Conservation (phyloP, 2,888 invertebrate genomes). For the Sarcophaga variegata region DNA sequence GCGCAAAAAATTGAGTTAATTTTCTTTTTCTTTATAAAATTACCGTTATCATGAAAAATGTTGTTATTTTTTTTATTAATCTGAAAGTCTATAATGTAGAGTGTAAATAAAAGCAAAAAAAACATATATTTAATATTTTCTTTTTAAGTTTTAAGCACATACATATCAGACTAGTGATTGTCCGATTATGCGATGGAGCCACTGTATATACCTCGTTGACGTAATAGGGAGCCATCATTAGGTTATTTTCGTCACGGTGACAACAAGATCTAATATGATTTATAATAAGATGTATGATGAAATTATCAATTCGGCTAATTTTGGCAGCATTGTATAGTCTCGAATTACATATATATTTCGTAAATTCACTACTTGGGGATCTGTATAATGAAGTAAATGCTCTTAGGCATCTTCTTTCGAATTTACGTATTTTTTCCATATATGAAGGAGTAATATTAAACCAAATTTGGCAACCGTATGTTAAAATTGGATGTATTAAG, state of each 20-base stretch:
- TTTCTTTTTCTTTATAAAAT: too few relatives aligned
- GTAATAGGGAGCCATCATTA: not conserved
- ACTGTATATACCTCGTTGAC: not conserved
- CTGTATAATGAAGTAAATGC: not conserved
- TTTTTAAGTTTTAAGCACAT: too few relatives aligned
- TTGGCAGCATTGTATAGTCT: not conserved
- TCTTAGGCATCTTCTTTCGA: slow-evolving; percentile 1
- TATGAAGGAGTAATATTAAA: not conserved
- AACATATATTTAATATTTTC: too few relatives aligned
- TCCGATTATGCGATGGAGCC: too few relatives aligned
- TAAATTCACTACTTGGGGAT: not conserved
- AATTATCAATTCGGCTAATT: not conserved
- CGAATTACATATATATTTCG: not conserved
- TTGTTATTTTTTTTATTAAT: too few relatives aligned
- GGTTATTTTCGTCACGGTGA: not conserved
- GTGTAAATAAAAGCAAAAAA: too few relatives aligned
- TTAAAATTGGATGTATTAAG: not conserved
- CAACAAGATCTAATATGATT: not conserved
- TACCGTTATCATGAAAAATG: too few relatives aligned
- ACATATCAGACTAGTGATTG: too few relatives aligned
- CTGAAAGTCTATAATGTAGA: too few relatives aligned
- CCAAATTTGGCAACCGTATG: too few relatives aligned
- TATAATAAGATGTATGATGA: not conserved
- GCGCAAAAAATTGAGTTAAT: too few relatives aligned
- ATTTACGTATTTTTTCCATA: not conserved